Base-by-base conservation (phyloP, 1,140 invertebrate genomes). In the Microplitis mediator region DNA sequence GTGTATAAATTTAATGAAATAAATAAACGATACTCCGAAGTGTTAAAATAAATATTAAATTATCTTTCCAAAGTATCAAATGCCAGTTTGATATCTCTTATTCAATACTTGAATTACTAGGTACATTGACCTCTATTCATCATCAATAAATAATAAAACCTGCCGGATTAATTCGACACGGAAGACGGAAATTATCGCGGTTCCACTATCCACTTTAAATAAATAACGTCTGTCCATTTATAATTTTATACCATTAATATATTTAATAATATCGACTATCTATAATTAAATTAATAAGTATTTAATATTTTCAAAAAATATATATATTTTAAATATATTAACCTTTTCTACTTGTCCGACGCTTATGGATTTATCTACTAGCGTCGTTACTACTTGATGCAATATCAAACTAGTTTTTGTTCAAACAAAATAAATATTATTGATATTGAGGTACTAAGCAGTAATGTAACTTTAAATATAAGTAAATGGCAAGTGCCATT, bases 401-500 rank as follows among this genome's bases (percentile, higher is more conserved):
- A 9, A 16, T 58, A 58, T 8, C 6, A 58, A 58, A 23, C n/a
- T 6, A 45, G 39, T 45, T 45, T 45, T 58, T 6, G n/a, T 8
- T 23, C 6, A 58, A 58, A 11, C 6, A 58, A 64, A 39, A 31
- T 31, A 6, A 11, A 32, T 36, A 36, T 35, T 16, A 16, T 45
- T 45, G 39, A 45, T 45, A 45, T 45, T 39, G 9, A n/a, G 11
- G 56, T 34, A 16, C 64, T 31, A 36, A 54, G 23, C 4, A 34
- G 52, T 64, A 58, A 50, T 52, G 6, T 31, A 45, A 45, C 39
- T 45, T 45, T 6, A 45, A 45, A 45, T 35, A 16, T 31, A 72
- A 34, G 51, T 51, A 69, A 69, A 60, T 74, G 74, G 76, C 79
- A 78, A 81, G 79, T 79, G 80, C 73, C 76, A 75, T 81, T 80